These are phyloP conservation scores for Mormyrops boulengeri DNA, from an alignment of 2,797 vertebrate species.

Conservation along the genomic window DNA sequence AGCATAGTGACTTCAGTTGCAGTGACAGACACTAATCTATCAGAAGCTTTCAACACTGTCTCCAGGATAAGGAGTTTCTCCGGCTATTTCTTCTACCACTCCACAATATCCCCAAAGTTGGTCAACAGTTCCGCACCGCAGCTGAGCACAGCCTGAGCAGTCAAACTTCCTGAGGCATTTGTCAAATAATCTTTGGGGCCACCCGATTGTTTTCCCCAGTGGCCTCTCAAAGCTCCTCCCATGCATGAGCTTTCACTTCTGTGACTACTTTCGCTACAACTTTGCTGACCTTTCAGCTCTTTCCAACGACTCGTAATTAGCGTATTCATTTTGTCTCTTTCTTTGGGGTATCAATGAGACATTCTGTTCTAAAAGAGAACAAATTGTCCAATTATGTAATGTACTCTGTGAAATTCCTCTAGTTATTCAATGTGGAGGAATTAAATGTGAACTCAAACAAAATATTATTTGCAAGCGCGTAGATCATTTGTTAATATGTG, in stretches of 20 bases:
- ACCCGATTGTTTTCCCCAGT: background rate
- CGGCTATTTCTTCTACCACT: background rate
- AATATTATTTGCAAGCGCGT: background rate
- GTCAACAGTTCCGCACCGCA: background rate
- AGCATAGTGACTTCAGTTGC: background rate
- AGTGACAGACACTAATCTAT: background rate
- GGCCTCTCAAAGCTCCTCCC: background rate
- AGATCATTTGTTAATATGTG: background rate
- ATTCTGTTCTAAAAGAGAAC: background rate
- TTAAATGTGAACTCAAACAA: constrained; percentile 1
- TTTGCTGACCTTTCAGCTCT: background rate
- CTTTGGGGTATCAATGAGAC: background rate
- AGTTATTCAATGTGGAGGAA: background rate
- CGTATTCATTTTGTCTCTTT: background rate
- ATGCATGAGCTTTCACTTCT: background rate
- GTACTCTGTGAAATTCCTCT: background rate
- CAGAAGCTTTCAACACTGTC: background rate
- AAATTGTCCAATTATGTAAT: background rate
- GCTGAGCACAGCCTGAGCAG: background rate
- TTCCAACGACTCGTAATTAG: background rate
- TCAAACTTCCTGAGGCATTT: background rate
- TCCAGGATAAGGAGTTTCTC: background rate
- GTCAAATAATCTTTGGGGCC: background rate
- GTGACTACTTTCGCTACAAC: background rate
- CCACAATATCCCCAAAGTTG: background rate